Evolutionary conservation across 2,113 vertebrate species (phyloP), one percentile per base, ranked within the genome.

Genomic region (Gnathonemus echidnorhynchus): DNA sequence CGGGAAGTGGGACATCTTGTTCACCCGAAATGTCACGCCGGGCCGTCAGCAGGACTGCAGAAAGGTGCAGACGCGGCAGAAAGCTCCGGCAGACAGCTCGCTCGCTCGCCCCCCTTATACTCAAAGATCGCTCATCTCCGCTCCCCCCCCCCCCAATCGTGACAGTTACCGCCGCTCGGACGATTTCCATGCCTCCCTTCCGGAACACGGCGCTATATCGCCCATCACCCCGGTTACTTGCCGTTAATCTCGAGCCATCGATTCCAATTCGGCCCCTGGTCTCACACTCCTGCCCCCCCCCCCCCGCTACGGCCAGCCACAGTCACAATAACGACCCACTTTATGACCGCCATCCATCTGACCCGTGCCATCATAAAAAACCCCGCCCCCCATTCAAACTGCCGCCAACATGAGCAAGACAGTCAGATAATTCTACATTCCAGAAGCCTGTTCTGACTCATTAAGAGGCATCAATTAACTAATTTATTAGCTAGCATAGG

Each of bases 11-110:
- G 45, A 46, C 35, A 39, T 46, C 80, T 24, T 17, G 31, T 17
- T 87, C 24, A 1, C 48, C 50, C 0, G n/a, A 35, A 56, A 42
- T 42, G 86, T 87, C 86, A 53, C 13, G 31, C 31, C 5, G 24
- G 74, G n/a, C 86, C 50, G 27, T 53, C 49, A 53, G 49, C 50
- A 56, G 15, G 48, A 56, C 24, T 52, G 50, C 50, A 10, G 17
- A 56, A 62, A 87, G 21, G 39, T 87, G 86, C 86, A 87, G 86
- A 87, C 50, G 50, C 6, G 24, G 86, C 86, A 87, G 74, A 39
- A 35, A 53, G 49, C 48, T 1, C 31, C 15, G 27, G 3, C 86
- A 56, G 45, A 86, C 1, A 27, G 48, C 46, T 66, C 24, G 58
- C 24, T n/a, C 58, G 2, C 19, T 56, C 39, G 2, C 21, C 39